Percentiles rank a stretch among this genome's conserved stretches.
These are phyloP conservation scores for Sminthurinus aureus DNA, from an alignment of 2,888 invertebrate genomes.

Conservation along the genomic window DNA sequence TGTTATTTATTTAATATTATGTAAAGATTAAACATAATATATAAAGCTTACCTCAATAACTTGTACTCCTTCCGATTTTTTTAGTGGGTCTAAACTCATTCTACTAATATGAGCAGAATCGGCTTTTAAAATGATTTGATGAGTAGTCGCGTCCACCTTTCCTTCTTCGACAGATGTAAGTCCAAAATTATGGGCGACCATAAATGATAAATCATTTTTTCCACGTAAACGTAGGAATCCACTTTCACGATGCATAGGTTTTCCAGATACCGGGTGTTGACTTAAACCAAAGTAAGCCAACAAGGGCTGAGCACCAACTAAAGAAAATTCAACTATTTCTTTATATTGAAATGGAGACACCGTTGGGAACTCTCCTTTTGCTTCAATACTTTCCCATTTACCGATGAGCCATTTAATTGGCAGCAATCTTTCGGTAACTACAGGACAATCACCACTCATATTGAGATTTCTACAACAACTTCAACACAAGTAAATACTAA, in stretches of 20 bases:
- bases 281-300: slow-evolving; percentile 68
- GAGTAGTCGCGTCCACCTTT: slow-evolving; percentile 60
- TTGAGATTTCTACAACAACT: neutral
- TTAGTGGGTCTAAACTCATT: slow-evolving; percentile 68
- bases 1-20: neutral
- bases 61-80: slow-evolving; percentile 65
- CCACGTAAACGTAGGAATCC: slow-evolving; percentile 71
- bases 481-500: too few relatives aligned
- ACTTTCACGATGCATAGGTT: slow-evolving; percentile 71
- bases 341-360: slow-evolving; percentile 69
- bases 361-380: slow-evolving; percentile 69
- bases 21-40: neutral
- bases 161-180: slow-evolving; percentile 71
- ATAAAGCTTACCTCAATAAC: slow-evolving; percentile 2
- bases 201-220: slow-evolving; percentile 66
- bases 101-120: slow-evolving; percentile 64
- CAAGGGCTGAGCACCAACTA: slow-evolving; percentile 64
- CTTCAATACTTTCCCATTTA: slow-evolving; percentile 68
- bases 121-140: slow-evolving; percentile 64
- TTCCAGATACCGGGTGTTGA: slow-evolving; percentile 67
- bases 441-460: slow-evolving; percentile 36
- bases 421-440: slow-evolving; percentile 64
- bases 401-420: slow-evolving; percentile 71
- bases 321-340: slow-evolving; percentile 63
- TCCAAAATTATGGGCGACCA: slow-evolving; percentile 70